Evolutionary conservation across 2,113 vertebrate species (phyloP).

Genomic region (Mesocricetus auratus): DNA sequence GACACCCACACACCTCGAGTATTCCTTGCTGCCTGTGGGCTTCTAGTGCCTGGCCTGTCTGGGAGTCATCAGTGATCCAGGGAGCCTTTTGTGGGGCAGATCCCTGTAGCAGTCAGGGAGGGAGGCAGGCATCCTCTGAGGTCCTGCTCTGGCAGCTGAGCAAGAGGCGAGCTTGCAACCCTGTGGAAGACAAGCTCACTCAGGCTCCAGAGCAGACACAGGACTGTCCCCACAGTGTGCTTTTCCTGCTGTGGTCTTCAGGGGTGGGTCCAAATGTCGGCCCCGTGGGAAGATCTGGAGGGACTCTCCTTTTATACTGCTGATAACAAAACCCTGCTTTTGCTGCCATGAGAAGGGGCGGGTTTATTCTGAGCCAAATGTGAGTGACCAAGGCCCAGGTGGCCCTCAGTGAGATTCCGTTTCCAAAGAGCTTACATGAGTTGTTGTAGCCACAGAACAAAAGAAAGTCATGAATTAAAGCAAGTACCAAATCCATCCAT

Average conservation of each 20-base stretch:
- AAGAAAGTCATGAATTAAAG: background rate
- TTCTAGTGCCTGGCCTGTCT: background rate
- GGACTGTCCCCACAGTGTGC: too few relatives aligned
- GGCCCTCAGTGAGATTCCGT: background rate
- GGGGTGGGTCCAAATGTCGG: background rate
- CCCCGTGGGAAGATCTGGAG: background rate
- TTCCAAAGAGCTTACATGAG: background rate
- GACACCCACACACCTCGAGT: background rate
- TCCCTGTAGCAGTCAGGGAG: accelerated
- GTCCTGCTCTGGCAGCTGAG: background rate
- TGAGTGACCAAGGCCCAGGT: background rate
- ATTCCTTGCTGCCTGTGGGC: background rate
- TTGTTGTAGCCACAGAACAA: background rate
- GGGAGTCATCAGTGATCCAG: background rate
- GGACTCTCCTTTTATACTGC: background rate
- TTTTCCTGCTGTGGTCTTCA: background rate
- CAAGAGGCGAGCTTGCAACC: too few relatives aligned
- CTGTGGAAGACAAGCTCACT: too few relatives aligned
- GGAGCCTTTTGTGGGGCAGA: background rate
- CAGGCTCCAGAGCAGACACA: background rate
- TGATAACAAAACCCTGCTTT: background rate
- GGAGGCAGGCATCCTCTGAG: background rate
- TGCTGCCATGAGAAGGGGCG: background rate
- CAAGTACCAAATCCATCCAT: background rate
- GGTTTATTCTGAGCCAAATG: background rate